phyloP scores from a whole-genome alignment of 2,888 invertebrate species.

The Agonopterix arenella region DNA sequence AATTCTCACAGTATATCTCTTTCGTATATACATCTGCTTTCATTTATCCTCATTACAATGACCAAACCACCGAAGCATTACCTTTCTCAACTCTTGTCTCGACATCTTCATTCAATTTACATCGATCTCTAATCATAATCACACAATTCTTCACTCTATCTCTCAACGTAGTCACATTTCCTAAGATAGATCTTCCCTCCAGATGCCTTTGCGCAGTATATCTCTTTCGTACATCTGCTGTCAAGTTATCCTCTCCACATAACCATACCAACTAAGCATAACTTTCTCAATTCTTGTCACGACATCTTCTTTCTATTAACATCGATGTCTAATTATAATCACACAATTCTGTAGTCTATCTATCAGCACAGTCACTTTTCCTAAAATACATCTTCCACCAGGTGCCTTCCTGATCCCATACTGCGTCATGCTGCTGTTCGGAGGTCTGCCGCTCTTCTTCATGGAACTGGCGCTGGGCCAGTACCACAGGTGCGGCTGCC shows the following conservation, averaged over 20 bases:
- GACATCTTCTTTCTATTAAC: no score
- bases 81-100: no score
- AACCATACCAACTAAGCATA: no score
- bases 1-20: no score
- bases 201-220: constrained; percentile 85
- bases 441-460: constrained; percentile 95
- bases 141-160: neutral
- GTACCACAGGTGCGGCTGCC: constrained; percentile 93
- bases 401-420: constrained; percentile 97
- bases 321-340: no score
- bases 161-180: neutral
- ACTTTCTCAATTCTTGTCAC: no score
- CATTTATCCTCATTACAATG: no score
- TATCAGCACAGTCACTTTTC: neutral
- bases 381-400: constrained; percentile 38
- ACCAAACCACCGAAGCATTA: no score
- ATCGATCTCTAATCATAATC: no score
- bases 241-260: no score
- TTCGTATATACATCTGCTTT: no score
- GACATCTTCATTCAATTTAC: no score
- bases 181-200: constrained; percentile 12
- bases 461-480: constrained; percentile 97
- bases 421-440: constrained; percentile 93
- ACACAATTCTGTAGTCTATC: neutral
- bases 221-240: neutral